Base-by-base conservation (phyloP, 2,113 vertebrate species). In the Pleuronectes platessa region DNA sequence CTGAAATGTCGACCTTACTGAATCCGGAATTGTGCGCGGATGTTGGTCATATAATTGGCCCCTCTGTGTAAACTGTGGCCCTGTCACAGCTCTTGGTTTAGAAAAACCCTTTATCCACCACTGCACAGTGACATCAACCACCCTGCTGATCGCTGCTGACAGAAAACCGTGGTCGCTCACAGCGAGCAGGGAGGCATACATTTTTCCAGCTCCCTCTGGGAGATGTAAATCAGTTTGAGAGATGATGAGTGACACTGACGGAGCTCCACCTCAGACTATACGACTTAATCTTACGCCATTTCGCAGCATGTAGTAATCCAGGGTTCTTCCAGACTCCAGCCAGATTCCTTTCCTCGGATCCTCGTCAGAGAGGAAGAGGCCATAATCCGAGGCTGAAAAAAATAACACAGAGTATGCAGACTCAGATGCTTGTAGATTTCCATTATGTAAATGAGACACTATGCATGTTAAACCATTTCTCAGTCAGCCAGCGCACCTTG, bases 281-380 rank as follows among this genome's bases (percentile, higher is more conserved):
- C 71, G 73, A 74, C 65, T 59, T 76, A 69, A 59, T 62, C 82
- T 90, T 97, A 99, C 98, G 95, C 98, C 98, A 64, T 98, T 99
- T 77, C 98, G 94, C 67, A 99, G 94, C 98, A 99, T 99, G 92
- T 99, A 99, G 88, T 99, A 99, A 93, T 99, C 98, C 92, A 99
- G 92, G 0, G 97, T 99, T 83, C 98, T 96, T 68, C 97, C 97
- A 14, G 97, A 97, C 86, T 99, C 98, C 73, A 99, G 92, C 98
- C 98, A 99, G 88, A 99, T 99, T 83, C 98, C 98, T 93, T 99
- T 99, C 27, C 97, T 94, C 47, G 98, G 98, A 88, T 99, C 98
- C 61, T 99, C 98, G 74, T 99, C 98, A 2, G 98, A 98, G 54
- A 99, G 91, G 89, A 99, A 99, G 42, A 99, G 93, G 45, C 98